Percentiles rank a stretch among this genome's conserved stretches.
These are phyloP conservation scores for Chirona hameri DNA, from an alignment of 2,888 invertebrate genomes.

Conservation along the genomic window DNA sequence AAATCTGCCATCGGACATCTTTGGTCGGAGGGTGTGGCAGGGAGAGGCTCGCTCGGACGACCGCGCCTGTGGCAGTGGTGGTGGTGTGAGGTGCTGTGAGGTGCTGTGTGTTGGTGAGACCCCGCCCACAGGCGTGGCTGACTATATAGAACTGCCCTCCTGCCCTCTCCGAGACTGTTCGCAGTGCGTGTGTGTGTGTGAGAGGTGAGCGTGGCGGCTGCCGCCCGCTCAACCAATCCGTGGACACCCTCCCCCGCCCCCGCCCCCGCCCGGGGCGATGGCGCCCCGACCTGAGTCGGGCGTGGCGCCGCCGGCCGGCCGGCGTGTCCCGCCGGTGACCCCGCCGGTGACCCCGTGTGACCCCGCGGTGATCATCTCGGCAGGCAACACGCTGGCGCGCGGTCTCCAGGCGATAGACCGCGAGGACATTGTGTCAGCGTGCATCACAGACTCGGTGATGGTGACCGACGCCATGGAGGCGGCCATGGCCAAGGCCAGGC, in stretches of 20 bases:
- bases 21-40: neutral
- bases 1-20: neutral
- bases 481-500: slow-evolving; percentile 57
- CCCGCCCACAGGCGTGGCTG: neutral
- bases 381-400: slow-evolving; percentile 71
- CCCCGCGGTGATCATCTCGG: slow-evolving; percentile 32
- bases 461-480: slow-evolving; percentile 72
- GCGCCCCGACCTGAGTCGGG: neutral
- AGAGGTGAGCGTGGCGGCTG: neutral
- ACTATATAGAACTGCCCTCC: neutral
- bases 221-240: neutral
- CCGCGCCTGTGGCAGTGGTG: neutral
- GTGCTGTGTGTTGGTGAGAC: neutral
- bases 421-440: slow-evolving; percentile 85
- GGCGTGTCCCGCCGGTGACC: slow-evolving; percentile 33
- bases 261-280: neutral
- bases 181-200: neutral
- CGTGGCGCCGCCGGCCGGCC: neutral
- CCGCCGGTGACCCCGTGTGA: neutral
- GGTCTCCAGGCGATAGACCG: slow-evolving; percentile 80
- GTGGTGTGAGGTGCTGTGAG: neutral
- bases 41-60: neutral
- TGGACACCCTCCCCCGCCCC: neutral
- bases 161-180: neutral
- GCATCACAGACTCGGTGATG: slow-evolving; percentile 70